phyloP scores from a whole-genome alignment of 37 sponge, comb jelly and placozoan species.

The Bolinopsis microptera region DNA sequence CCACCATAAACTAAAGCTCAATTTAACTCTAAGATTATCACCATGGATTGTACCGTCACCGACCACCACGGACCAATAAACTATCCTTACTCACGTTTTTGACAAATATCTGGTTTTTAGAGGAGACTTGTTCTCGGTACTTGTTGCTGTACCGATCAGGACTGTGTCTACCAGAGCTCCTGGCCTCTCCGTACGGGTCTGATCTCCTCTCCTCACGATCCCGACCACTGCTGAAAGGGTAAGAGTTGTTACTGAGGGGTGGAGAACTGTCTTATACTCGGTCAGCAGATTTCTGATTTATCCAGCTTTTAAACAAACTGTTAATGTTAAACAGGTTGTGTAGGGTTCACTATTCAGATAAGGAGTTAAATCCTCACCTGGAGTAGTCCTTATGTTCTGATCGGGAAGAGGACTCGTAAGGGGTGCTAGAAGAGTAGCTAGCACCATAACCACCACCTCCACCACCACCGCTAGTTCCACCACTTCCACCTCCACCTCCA shows the following conservation, averaged over 20 bases:
- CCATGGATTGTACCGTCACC: too few relatives aligned
- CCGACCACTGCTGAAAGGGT: not conserved
- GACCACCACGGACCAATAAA: too few relatives aligned
- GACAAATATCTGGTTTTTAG: constrained; percentile 50
- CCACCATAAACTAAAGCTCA: too few relatives aligned
- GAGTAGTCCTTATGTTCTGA: not conserved
- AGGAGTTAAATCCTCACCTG: too few relatives aligned
- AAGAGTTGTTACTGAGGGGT: too few relatives aligned
- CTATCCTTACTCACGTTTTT: constrained; percentile 44
- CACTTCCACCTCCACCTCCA: not conserved
- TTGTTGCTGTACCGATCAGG: not conserved
- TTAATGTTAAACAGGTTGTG: too few relatives aligned
- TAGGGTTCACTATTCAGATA: too few relatives aligned
- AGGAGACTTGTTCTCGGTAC: not conserved
- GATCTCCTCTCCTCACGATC: constrained; percentile 14
- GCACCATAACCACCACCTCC: not conserved
- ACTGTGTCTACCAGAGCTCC: not conserved
- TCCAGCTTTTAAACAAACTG: too few relatives aligned
- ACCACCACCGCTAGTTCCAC: not conserved
- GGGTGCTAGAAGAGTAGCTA: not conserved
- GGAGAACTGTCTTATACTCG: too few relatives aligned
- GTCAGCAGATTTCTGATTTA: too few relatives aligned
- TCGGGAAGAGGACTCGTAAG: constrained; percentile 4
- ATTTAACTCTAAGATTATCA: too few relatives aligned
- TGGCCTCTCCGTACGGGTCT: not conserved